A percentile compares a stretch with the other conserved stretches of the same genome.
These are phyloP conservation scores for Brachionus manjavacas DNA, from an alignment of 1,140 invertebrate species.

Conservation along the genomic window DNA sequence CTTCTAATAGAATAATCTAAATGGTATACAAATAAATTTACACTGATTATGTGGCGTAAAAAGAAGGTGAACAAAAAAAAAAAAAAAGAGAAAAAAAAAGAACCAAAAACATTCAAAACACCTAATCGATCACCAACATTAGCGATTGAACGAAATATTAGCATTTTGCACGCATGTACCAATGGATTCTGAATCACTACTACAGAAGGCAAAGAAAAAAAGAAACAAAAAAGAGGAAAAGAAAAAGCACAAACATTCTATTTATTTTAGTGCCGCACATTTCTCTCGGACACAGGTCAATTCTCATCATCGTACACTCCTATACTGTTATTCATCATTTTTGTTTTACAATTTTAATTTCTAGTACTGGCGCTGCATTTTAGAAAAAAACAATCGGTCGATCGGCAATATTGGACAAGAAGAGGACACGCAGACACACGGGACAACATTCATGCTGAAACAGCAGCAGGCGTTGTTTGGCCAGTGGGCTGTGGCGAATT, in stretches of 20 bases:
- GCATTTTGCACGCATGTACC: not conserved
- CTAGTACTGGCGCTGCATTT: no score
- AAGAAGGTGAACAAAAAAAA: not conserved
- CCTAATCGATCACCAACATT: not conserved
- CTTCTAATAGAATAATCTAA: not conserved
- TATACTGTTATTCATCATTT: not conserved
- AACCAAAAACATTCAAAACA: not conserved
- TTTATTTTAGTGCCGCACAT: not conserved
- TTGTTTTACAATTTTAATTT: not conserved
- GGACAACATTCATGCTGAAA: not conserved
- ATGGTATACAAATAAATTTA: not conserved
- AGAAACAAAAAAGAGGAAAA: not conserved
- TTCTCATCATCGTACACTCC: not conserved
- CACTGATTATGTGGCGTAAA: not conserved
- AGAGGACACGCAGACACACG: no score
- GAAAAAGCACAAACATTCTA: not conserved
- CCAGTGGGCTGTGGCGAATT: not conserved
- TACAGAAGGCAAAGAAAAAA: not conserved
- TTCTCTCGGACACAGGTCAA: not conserved
- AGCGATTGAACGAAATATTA: no score
- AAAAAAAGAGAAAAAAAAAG: not conserved
- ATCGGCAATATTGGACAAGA: not conserved
- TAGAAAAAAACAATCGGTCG: not conserved
- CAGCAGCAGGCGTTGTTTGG: not conserved
- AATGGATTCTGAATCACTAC: not conserved